phyloP scores from a whole-genome alignment of 2,797 vertebrate genomes.

The Dermochelys coriacea region DNA sequence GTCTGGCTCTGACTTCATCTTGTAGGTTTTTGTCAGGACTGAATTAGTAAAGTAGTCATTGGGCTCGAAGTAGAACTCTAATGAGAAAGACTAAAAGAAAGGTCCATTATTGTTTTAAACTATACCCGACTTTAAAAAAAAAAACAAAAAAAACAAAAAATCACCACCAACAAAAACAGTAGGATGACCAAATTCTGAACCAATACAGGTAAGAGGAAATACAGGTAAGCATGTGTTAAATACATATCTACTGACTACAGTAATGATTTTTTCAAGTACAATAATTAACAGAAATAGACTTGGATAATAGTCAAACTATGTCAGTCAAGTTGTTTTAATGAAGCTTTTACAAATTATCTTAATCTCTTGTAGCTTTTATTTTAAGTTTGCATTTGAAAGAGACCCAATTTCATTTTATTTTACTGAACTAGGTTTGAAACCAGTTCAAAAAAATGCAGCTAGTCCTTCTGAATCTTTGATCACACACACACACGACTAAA shows the following conservation, averaged over 20 bases:
- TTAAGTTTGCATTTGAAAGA: not conserved
- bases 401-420: not conserved
- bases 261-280: not conserved
- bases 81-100: conserved; percentile 91
- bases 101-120: conserved; percentile 30
- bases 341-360: too few relatives aligned
- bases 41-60: conserved; percentile 96
- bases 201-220: not conserved
- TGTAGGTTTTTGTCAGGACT: conserved; percentile 96
- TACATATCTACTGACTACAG: not conserved
- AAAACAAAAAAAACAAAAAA: not conserved
- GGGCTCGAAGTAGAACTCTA: conserved; percentile 97
- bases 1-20: conserved; percentile 98
- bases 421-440: not conserved
- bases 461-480: too few relatives aligned
- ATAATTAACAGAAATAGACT: not conserved
- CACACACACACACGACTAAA: too few relatives aligned
- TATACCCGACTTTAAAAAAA: not conserved
- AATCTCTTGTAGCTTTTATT: too few relatives aligned
- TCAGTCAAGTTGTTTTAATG: not conserved
- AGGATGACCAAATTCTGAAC: not conserved
- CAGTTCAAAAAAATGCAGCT: not conserved
- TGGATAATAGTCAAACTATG: not conserved
- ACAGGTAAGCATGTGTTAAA: not conserved
- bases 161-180: not conserved